Conservation (phyloP, 2,797 vertebrate species). For the Furcifer pardalis region DNA sequence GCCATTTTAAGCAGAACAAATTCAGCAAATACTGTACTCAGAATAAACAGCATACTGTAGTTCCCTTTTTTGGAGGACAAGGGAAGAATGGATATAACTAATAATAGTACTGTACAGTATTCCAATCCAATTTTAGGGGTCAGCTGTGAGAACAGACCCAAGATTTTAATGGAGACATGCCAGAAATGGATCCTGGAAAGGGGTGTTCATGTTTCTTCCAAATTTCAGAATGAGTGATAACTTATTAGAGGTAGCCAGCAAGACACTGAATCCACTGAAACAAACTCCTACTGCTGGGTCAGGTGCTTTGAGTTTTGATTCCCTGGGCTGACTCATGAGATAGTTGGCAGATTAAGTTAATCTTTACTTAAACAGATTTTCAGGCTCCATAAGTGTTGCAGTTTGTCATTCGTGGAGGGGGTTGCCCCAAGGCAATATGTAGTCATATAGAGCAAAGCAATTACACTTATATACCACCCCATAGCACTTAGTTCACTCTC, state of each 20-base stretch:
- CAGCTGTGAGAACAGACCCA: background rate
- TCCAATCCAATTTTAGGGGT: too few relatives aligned
- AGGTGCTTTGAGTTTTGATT: background rate
- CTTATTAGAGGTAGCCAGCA: background rate
- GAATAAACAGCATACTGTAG: conserved; percentile 29
- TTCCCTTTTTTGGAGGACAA: background rate
- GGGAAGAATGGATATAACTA: background rate
- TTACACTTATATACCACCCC: too few relatives aligned
- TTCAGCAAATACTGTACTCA: conserved; percentile 3
- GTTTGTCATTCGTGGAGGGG: background rate
- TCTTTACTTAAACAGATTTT: background rate
- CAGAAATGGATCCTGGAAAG: background rate
- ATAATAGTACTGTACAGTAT: too few relatives aligned
- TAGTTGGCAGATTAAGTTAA: background rate
- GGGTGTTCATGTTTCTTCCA: background rate
- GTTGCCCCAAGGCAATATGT: background rate
- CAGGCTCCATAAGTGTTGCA: background rate
- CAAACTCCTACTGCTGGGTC: background rate
- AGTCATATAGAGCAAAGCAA: too few relatives aligned
- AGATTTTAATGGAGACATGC: background rate
- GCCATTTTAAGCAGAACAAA: conserved; percentile 28
- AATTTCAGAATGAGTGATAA: background rate
- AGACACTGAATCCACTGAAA: background rate
- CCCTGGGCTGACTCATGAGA: background rate
- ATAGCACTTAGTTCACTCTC: too few relatives aligned